Percentiles rank a stretch among this genome's conserved stretches.
Evolutionary conservation across 2,113 vertebrate species (phyloP).

Genomic region (Indri indri): DNA sequence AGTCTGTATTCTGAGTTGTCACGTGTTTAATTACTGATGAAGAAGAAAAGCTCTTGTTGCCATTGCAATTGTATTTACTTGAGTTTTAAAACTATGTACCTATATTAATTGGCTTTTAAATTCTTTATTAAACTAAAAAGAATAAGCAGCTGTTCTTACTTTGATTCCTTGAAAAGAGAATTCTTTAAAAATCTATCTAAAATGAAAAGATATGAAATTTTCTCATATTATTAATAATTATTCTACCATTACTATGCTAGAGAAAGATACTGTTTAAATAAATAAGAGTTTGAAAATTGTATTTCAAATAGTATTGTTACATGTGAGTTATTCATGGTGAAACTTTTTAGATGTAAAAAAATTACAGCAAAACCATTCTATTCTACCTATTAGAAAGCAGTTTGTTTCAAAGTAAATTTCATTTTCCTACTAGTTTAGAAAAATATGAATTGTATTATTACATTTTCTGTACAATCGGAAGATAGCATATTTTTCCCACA

Average conservation of each 20-base stretch:
- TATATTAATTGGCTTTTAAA: not conserved
- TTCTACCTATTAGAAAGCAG: not conserved
- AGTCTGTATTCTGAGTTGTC: not conserved
- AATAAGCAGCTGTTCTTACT: not conserved
- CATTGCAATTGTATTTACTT: not conserved
- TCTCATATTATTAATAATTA: not conserved
- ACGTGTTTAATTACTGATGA: not conserved
- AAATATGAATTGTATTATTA: not conserved
- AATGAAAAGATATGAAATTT: not conserved
- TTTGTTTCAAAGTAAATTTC: constrained; percentile 28
- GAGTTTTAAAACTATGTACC: not conserved
- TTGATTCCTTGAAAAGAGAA: not conserved
- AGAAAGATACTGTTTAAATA: not conserved
- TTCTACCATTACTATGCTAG: not conserved
- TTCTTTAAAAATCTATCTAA: not conserved
- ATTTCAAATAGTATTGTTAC: constrained; percentile 1
- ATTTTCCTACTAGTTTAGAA: not conserved
- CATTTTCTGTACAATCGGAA: not conserved
- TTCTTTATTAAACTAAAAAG: not conserved
- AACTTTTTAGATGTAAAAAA: not conserved
- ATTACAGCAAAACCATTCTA: not conserved
- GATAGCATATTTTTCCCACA: not conserved
- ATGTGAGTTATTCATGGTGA: not conserved
- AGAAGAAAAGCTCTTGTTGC: not conserved
- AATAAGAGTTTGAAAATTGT: not conserved